phyloP scores from a whole-genome alignment of 2,797 vertebrate species.

The Mastacembelus armatus region DNA sequence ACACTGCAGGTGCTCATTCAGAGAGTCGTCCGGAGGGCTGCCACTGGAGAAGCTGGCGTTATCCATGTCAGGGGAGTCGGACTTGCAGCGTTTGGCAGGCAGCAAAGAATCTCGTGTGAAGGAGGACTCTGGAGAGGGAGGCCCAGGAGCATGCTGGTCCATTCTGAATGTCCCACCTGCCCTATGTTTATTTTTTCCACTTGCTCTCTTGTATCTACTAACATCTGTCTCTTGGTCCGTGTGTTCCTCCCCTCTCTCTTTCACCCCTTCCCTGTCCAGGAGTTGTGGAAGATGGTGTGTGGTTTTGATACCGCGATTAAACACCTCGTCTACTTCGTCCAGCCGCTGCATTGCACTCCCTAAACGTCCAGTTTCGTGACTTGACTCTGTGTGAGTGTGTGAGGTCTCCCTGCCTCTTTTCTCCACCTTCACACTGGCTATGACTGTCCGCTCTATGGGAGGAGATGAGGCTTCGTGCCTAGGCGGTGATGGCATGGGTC shows the following conservation, averaged over 20 bases:
- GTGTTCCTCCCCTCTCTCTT: constrained; percentile 56
- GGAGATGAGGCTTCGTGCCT: constrained; percentile 66
- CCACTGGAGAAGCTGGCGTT: constrained; percentile 96
- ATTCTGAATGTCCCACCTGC: constrained; percentile 78
- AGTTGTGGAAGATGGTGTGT: constrained; percentile 75
- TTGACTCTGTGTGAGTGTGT: constrained; percentile 55
- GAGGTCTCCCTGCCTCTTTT: constrained; percentile 74
- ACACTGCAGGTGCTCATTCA: constrained; percentile 95
- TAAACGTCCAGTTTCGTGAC: constrained; percentile 56
- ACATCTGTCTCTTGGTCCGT: constrained; percentile 63
- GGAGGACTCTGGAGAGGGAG: constrained; percentile 80
- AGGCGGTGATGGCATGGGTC: constrained; percentile 64
- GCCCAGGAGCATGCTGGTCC: constrained; percentile 86
- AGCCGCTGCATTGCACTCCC: constrained; percentile 78
- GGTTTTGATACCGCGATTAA: constrained; percentile 87
- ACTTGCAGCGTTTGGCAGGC: constrained; percentile 91
- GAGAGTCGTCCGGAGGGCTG: constrained; percentile 92
- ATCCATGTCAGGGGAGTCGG: constrained; percentile 92
- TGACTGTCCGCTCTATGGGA: constrained; percentile 82
- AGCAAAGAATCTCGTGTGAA: constrained; percentile 87
- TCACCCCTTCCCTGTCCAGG: constrained; percentile 64
- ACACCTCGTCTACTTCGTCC: constrained; percentile 88
- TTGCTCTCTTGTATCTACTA: constrained; percentile 72
- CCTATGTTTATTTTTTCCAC: constrained; percentile 79
- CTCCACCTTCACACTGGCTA: constrained; percentile 86